These are phyloP conservation scores for Tetheella fluctuosa DNA, from an alignment of 2,888 invertebrate species.

Conservation along the genomic window DNA sequence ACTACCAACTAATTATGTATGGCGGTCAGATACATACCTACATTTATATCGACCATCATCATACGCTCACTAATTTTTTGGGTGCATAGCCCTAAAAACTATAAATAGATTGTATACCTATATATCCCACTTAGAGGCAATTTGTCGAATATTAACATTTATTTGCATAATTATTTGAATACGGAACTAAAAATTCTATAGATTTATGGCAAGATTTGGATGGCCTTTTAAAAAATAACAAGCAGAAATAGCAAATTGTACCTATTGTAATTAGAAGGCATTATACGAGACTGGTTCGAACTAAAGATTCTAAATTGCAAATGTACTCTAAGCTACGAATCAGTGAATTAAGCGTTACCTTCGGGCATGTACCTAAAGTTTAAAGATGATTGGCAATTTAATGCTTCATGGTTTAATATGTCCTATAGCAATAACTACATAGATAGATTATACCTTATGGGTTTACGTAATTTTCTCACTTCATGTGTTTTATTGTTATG, in stretches of 20 bases:
- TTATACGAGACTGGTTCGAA: slow-evolving; percentile 23
- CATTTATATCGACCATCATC: too few relatives aligned
- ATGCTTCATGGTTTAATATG: slow-evolving; percentile 18
- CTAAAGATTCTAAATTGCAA: neutral
- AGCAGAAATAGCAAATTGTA: slow-evolving; percentile 37
- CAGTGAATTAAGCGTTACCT: slow-evolving; percentile 13
- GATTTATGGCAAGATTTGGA: slow-evolving; percentile 10
- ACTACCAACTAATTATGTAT: too few relatives aligned
- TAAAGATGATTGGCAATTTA: slow-evolving; percentile 23
- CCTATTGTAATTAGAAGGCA: slow-evolving; percentile 36
- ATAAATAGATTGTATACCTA: neutral
- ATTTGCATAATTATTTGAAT: slow-evolving; percentile 11
- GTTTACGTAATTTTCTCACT: slow-evolving; percentile 3
- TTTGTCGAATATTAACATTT: neutral
- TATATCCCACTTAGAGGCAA: neutral
- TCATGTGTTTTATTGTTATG: slow-evolving; percentile 2
- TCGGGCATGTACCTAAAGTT: slow-evolving; percentile 22
- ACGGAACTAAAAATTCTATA: slow-evolving; percentile 3
- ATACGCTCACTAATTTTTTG: too few relatives aligned
- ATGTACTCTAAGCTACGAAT: slow-evolving; percentile 5
- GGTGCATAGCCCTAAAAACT: neutral
- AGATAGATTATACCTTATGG: neutral
- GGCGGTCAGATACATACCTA: too few relatives aligned
- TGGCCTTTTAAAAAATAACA: slow-evolving; percentile 33
- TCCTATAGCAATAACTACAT: neutral